Base-by-base conservation (phyloP, 1,140 invertebrate species). In the Rhizoglyphus robini region DNA sequence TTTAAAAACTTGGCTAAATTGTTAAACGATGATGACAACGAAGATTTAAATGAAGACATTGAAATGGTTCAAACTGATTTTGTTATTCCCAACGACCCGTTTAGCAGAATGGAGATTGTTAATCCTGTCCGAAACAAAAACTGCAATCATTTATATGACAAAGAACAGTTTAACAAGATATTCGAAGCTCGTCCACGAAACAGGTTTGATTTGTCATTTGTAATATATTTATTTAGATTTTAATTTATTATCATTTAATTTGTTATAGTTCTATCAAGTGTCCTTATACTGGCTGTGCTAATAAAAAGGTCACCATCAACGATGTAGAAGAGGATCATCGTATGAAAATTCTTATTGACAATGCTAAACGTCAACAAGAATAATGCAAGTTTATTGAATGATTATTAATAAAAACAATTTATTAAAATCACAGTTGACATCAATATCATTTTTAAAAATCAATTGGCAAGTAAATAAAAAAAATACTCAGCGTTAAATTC, bases 71-170 rank as follows among this genome's bases (percentile, higher is more conserved):
- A 54, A 54, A 54, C 51, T 27, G 51, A 41, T 11, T 41, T 41
- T 41, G 36, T 11, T 41, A 67, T 67, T 13, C 62, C 65, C 36
- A 66, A 61, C 34, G 65, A 66, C 61, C 65, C 65, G 32, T 41
- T 66, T 54, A 61, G 27, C 3, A 60, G 46, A 51, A 64, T 20
- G 47, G 3, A 15, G 18, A 58, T 64, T 41, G 23, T 4, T 13
- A 32, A 34, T 34, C 60, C 60, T 1, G 47, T 67, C 32, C 27
- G 36, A 41, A 51, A 51, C 29, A 51, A 31, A 5, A 65, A 38
- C 63, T 67, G 66, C 57, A 27, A 31, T n/a, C 60, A 66, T 36
- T 31, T 59, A 32, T 68, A 69, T 31, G 57, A 46, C 41, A 65
- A 60, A 48, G 47, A 64, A 49, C 25, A 57, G 13, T 60, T 60